Evolutionary conservation across 2,797 vertebrate species (phyloP), one percentile per base, ranked within the genome.

Genomic region (Smutsia gigantea): DNA sequence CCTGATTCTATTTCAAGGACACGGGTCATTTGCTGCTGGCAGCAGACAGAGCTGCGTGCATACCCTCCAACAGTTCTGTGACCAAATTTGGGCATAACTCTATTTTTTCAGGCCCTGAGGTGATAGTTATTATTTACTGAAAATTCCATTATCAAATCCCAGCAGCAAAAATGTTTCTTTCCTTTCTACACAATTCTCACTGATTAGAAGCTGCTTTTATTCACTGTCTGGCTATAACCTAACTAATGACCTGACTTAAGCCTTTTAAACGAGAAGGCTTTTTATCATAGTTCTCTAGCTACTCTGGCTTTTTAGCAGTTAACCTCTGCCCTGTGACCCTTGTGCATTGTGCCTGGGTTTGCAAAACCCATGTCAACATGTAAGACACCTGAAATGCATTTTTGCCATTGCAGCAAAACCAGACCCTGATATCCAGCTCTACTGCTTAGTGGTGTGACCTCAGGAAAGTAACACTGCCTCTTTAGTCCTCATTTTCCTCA

Each of bases 121-220:
- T 90, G 82, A 93, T 85, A 68, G 25, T 72, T 87, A 78, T 88
- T 95, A 77, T 95, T 93, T 96, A 85, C 51, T 46, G 25, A 71
- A 95, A 96, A 96, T 96, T 92, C 63, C 49, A 34, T 77, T 78
- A 78, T 87, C 53, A 93, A 96, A 91, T 66, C 29, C 51, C 49
- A 86, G 93, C 68, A 93, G 82, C 63, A 89, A 82, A 90, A 93
- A 14, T 21, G 29, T 93, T 91, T 92, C 19, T 95, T 71, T 92
- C 81, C 63, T 79, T 87, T 75, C 25, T 86, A 23, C 31, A 59
- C 11, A 37, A 7, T 81, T 91, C 29, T 87, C 23, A 78, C 23
- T 92, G 83, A 95, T 93, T 95, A 84, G 69, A 96, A 78, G 42
- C 46, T 90, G 63, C 68, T 90, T 31, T 81, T 81, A 88, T 68